Evolutionary conservation across 2,797 vertebrate genomes (phyloP), one percentile per base, ranked within the genome.

Genomic region (Ceryle rudis): DNA sequence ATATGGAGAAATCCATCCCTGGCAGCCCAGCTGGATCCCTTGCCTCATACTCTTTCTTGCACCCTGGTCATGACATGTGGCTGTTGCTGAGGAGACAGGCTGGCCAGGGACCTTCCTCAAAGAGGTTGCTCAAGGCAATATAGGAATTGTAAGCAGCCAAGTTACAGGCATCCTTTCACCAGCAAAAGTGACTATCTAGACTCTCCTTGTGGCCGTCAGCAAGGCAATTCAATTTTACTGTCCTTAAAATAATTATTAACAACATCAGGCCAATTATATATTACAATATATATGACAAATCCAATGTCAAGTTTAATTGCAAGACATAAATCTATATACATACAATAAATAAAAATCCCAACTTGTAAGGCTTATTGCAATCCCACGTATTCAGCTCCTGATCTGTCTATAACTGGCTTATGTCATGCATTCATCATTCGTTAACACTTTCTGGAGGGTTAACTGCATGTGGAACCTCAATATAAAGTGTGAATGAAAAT

Each of bases 371-470:
- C 37, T 79, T 87, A 67, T 42, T 60, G 54, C 62, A 89, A 5
- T 74, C 70, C 60, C 4, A 0, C 18, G 14, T 65, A 31, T 73
- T 88, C 73, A 89, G 51, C 73, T 70, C 23, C 54, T 69, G 26
- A 35, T 88, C 79, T 72, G 18, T 62, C 6, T 35, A 9, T 31
- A 86, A 74, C 37, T 74, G 57, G 25, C n/a, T 88, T 42, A 75
- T 83, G 29, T 33, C 14, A 2, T 83, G 42, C 18, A 44, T 65
- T 92, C 57, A 46, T 54, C 29, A 7, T 87, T 66, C 61, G 28
- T 92, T 95, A 92, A 91, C 75, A 77, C 93, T 96, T 95, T 91
- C 65, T 88, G 54, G 33, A 66, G 42, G n/a, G 46, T 86, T 95
- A 86, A 66, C 41, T 86, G 29, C 2, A 0, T 31, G 58, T 69